Evolutionary conservation across 1,140 invertebrate genomes (phyloP).

Genomic region (Pygmarrhopalites habei): DNA sequence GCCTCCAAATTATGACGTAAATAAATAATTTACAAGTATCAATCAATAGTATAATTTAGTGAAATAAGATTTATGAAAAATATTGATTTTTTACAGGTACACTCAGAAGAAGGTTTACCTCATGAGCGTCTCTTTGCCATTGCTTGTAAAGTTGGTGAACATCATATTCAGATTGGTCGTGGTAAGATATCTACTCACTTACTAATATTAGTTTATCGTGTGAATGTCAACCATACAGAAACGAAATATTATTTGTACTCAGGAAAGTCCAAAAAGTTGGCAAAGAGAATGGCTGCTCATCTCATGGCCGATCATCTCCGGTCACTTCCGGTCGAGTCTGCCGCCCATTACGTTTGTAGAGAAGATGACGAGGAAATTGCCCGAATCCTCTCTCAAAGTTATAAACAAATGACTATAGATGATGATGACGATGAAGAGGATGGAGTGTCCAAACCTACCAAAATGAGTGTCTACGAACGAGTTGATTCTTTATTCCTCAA

Average conservation of each 20-base stretch:
- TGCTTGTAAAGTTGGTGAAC: slow-evolving; percentile 75
- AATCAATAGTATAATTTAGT: no score
- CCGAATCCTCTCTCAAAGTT: slow-evolving; percentile 1
- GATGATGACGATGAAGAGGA: background rate
- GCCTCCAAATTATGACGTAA: slow-evolving; percentile 85
- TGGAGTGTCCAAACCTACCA: background rate
- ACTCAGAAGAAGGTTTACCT: slow-evolving; percentile 77
- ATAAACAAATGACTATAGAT: slow-evolving; percentile 1
- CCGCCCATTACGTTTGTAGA: slow-evolving; percentile 48
- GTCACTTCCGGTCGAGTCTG: slow-evolving; percentile 61
- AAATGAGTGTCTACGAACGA: slow-evolving; percentile 9
- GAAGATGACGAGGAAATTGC: slow-evolving; percentile 46
- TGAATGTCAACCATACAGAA: no score
- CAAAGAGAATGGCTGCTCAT: slow-evolving; percentile 84
- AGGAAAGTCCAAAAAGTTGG: slow-evolving; percentile 95
- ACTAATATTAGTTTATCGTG: no score
- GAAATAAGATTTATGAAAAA: background rate
- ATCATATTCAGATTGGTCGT: slow-evolving; percentile 47
- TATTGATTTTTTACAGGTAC: slow-evolving; percentile 22
- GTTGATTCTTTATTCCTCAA: background rate
- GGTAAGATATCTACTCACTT: no score
- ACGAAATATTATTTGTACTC: no score
- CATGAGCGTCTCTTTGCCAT: slow-evolving; percentile 90
- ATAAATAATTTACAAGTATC: background rate
- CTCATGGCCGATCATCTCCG: slow-evolving; percentile 82